Percentiles rank a stretch among this genome's conserved stretches.
Evolutionary conservation across 2,113 vertebrate genomes (phyloP).

Genomic region (Mustela lutreola): DNA sequence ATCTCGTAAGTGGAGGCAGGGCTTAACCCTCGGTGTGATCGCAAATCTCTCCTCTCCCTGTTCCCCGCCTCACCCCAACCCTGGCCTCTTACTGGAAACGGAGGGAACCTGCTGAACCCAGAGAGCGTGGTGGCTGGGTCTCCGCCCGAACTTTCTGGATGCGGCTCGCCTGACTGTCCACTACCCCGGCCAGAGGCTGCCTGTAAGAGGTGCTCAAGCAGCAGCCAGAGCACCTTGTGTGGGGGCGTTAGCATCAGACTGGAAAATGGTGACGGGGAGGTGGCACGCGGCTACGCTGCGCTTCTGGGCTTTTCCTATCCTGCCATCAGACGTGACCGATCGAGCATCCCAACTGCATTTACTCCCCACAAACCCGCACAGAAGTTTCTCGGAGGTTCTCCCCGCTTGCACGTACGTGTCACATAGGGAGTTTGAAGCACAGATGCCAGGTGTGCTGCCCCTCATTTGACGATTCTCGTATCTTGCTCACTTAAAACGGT

Average conservation of each 20-base stretch:
- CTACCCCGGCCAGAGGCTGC: background rate
- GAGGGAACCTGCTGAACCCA: background rate
- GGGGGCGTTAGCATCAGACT: background rate
- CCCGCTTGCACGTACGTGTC: fast-evolving
- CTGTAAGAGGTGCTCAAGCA: background rate
- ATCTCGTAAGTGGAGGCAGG: background rate
- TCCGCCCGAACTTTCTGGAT: background rate
- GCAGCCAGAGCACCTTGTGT: background rate
- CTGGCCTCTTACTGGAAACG: background rate
- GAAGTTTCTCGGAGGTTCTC: background rate
- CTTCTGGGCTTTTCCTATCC: background rate
- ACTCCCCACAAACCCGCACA: background rate
- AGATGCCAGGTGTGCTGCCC: background rate
- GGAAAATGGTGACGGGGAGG: background rate
- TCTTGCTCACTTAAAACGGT: background rate
- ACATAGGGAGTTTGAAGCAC: background rate
- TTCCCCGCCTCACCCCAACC: background rate
- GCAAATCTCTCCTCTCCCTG: background rate
- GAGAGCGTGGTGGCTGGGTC: background rate
- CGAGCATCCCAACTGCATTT: background rate
- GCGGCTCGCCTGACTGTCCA: background rate
- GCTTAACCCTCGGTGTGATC: background rate
- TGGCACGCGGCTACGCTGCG: fast-evolving
- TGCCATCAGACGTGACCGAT: background rate
- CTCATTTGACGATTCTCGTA: background rate